A percentile compares a stretch with the other conserved stretches of the same genome.
These are phyloP conservation scores for Cephus runcator DNA, from an alignment of 2,888 invertebrate species.

Conservation along the genomic window DNA sequence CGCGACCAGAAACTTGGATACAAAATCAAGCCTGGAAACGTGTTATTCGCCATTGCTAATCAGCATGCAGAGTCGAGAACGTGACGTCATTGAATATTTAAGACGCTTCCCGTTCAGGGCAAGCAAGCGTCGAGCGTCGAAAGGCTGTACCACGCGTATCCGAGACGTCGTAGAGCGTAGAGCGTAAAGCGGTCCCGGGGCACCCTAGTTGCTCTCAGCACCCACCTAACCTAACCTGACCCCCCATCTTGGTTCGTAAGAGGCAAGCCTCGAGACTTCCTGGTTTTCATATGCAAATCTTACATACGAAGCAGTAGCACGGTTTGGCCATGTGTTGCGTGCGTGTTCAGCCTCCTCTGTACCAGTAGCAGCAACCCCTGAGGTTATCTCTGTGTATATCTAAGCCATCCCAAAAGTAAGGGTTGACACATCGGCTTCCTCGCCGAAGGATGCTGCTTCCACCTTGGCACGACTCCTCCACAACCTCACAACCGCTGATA, in stretches of 20 bases:
- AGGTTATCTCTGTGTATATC: no score
- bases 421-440: conserved; percentile 1
- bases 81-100: conserved; percentile 63
- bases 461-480: no score
- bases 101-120: conserved; percentile 37
- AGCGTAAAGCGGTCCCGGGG: conserved; percentile 27
- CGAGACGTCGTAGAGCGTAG: no score
- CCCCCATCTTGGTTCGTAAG: conserved; percentile 52
- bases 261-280: conserved; percentile 57
- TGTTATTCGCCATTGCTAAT: conserved; percentile 59
- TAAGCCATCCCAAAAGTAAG: neutral
- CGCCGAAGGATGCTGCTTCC: neutral
- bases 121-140: no score
- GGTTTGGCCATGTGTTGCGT: conserved; percentile 42
- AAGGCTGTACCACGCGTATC: no score
- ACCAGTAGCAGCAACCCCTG: no score
- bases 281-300: conserved; percentile 64
- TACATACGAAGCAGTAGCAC: conserved; percentile 39
- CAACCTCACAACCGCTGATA: no score
- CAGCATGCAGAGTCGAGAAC: conserved; percentile 59
- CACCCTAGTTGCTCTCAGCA: conserved; percentile 37
- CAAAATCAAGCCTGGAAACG: conserved; percentile 55
- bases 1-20: conserved; percentile 32
- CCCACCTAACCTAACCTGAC: conserved; percentile 42
- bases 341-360: conserved; percentile 20